phyloP scores from a whole-genome alignment of 2,113 vertebrate genomes.

The Verasper variegatus region DNA sequence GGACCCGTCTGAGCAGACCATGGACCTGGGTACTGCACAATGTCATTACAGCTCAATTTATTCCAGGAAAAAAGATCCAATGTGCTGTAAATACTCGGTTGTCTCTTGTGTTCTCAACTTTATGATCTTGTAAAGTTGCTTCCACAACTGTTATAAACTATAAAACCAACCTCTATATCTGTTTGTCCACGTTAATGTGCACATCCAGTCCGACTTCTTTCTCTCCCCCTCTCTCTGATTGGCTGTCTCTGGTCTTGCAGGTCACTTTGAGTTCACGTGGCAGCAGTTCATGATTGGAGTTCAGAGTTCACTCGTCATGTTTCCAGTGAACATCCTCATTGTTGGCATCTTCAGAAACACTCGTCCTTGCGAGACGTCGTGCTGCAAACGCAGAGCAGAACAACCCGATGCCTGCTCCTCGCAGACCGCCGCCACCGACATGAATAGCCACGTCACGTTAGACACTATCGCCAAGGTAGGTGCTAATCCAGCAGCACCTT shows the following conservation, averaged over 20 bases:
- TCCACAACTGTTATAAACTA: too few species aligned
- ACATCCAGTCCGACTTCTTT: background rate
- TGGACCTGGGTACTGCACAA: conserved; percentile 88
- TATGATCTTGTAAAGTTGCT: background rate
- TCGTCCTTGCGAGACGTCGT: conserved; percentile 61
- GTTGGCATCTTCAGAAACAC: conserved; percentile 91
- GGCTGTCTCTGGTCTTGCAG: conserved; percentile 65
- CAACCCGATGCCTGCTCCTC: conserved; percentile 36
- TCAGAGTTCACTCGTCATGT: conserved; percentile 93
- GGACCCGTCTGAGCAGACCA: conserved; percentile 91
- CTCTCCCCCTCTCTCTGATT: background rate
- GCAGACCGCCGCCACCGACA: conserved; percentile 30
- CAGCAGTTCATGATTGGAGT: conserved; percentile 93
- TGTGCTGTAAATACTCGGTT: too few species aligned
- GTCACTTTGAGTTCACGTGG: conserved; percentile 91
- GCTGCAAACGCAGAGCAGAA: conserved; percentile 50
- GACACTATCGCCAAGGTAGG: conserved; percentile 85
- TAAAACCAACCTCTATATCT: too few species aligned
- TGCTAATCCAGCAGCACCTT: background rate
- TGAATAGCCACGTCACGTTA: conserved; percentile 75
- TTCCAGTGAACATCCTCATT: conserved; percentile 93
- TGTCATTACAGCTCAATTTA: too few species aligned
- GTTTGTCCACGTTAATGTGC: background rate
- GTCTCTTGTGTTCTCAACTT: too few species aligned
- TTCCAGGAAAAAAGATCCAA: background rate